Evolutionary conservation across 2,113 vertebrate genomes (phyloP).

Genomic region (Oenanthe melanoleuca): DNA sequence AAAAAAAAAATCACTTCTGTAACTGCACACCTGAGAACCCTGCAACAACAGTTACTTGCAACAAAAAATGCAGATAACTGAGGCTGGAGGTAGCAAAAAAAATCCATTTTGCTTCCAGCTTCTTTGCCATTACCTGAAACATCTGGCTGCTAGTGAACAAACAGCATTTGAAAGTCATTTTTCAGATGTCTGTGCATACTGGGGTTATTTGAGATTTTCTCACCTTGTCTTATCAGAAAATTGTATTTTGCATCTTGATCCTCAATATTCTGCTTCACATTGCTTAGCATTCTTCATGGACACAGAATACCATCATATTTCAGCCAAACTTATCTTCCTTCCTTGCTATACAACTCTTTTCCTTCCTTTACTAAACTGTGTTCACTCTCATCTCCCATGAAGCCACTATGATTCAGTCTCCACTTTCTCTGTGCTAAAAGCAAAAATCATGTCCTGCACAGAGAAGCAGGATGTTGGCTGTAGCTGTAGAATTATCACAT

Average conservation of each 20-base stretch:
- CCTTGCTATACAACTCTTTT: neutral
- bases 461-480: neutral
- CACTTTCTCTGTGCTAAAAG: neutral
- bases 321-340: slow-evolving; percentile 20
- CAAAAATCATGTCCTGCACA: neutral
- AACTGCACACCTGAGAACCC: neutral
- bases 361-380: neutral
- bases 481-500: neutral
- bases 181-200: neutral
- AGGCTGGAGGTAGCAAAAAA: neutral
- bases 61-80: neutral
- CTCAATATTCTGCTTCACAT: slow-evolving; percentile 24
- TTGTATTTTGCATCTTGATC: neutral
- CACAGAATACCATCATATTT: neutral
- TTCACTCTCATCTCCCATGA: neutral
- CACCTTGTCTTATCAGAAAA: neutral
- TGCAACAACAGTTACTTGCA: neutral
- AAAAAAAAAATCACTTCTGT: neutral
- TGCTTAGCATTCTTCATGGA: neutral
- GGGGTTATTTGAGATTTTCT: neutral
- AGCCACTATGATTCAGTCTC: neutral
- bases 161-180: neutral
- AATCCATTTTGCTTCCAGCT: neutral
- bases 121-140: neutral
- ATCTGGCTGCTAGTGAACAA: neutral